phyloP scores from a whole-genome alignment of 2,797 vertebrate genomes.

The Siniperca undulata region DNA sequence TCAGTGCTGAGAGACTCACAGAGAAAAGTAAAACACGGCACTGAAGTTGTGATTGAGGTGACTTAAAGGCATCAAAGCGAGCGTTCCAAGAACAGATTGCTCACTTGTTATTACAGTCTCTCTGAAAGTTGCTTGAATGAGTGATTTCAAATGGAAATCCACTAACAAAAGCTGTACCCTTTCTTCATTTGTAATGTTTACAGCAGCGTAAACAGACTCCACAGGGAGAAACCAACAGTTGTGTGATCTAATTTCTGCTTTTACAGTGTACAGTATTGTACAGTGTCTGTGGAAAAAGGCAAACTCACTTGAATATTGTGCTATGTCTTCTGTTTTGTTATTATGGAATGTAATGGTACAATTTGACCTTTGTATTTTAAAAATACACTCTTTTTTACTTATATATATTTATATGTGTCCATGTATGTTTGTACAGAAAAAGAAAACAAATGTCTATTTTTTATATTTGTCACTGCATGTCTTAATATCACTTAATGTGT shows the following conservation, averaged over 20 bases:
- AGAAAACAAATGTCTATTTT: slow-evolving; percentile 97
- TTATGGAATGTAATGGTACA: slow-evolving; percentile 98
- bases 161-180: slow-evolving; percentile 44
- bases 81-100: slow-evolving; percentile 50
- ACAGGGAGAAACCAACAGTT: slow-evolving; percentile 81
- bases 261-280: slow-evolving; percentile 88
- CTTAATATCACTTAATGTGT: slow-evolving; percentile 76
- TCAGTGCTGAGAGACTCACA: slow-evolving; percentile 47
- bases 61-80: slow-evolving; percentile 63
- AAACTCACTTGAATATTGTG: slow-evolving; percentile 93
- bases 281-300: slow-evolving; percentile 91
- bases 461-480: slow-evolving; percentile 92
- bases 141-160: slow-evolving; percentile 66
- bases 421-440: slow-evolving; percentile 88
- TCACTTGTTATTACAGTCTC: slow-evolving; percentile 47
- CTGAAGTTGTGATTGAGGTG: slow-evolving; percentile 58
- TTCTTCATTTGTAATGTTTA: slow-evolving; percentile 78
- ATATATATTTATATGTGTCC: slow-evolving; percentile 91
- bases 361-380: slow-evolving; percentile 98
- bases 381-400: slow-evolving; percentile 98
- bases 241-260: slow-evolving; percentile 86
- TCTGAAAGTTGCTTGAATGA: slow-evolving; percentile 61
- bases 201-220: slow-evolving; percentile 69
- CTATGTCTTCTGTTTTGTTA: slow-evolving; percentile 89
- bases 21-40: slow-evolving; percentile 50